Percentiles rank a stretch among this genome's conserved stretches.
Evolutionary conservation across 2,797 vertebrate species (phyloP).

Genomic region (Coranthus polyacanthus): DNA sequence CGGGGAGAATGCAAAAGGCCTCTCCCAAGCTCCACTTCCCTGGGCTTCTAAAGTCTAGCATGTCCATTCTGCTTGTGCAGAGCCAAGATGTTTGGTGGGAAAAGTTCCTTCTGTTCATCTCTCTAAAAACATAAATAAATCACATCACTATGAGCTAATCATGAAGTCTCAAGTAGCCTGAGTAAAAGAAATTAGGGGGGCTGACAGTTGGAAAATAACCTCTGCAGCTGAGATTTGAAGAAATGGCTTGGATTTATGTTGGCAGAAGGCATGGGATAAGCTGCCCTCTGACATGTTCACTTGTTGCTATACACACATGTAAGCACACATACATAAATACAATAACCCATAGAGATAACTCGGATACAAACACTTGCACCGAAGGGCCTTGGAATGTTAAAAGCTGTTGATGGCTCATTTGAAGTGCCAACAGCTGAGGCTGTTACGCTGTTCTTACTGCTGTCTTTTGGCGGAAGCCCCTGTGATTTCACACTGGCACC

Average conservation of each 20-base stretch:
- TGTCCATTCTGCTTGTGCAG: constrained; percentile 72
- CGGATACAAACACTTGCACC: constrained; percentile 63
- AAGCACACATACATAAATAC: constrained; percentile 47
- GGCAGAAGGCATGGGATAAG: constrained; percentile 60
- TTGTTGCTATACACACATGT: constrained; percentile 46
- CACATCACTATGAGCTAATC: constrained; percentile 85
- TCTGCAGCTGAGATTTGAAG: constrained; percentile 71
- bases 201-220: constrained; percentile 69
- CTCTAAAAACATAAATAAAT: constrained; percentile 87
- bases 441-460: constrained; percentile 67
- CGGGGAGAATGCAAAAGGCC: constrained; percentile 69
- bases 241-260: constrained; percentile 61
- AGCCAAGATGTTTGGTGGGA: constrained; percentile 86
- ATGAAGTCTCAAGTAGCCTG: constrained; percentile 78
- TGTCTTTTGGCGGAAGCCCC: constrained; percentile 72
- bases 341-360: constrained; percentile 66
- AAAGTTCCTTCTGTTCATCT: constrained; percentile 82
- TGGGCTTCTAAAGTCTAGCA: constrained; percentile 69
- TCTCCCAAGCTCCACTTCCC: constrained; percentile 67
- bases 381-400: constrained; percentile 71
- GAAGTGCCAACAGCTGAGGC: constrained; percentile 84
- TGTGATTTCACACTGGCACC: constrained; percentile 82
- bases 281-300: constrained; percentile 56
- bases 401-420: constrained; percentile 85
- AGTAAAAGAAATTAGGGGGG: constrained; percentile 44